These are phyloP conservation scores for Ornithoptera alexandrae DNA, from an alignment of 2,888 invertebrate species.

Conservation along the genomic window DNA sequence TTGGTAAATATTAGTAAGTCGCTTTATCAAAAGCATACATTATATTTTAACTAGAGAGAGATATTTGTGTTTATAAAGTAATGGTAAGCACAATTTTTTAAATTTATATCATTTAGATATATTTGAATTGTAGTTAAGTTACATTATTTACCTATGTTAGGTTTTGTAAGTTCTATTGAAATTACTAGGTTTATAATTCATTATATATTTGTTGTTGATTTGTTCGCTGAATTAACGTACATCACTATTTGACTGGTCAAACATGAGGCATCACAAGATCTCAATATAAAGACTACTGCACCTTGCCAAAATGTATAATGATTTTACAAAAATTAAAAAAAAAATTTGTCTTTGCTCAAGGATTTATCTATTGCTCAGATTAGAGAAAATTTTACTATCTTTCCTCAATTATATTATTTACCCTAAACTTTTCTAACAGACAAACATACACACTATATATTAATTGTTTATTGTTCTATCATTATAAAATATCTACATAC, in stretches of 20 bases:
- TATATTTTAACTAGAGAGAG: conserved; percentile 3
- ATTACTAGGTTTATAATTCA: conserved; percentile 37
- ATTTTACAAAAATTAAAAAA: conserved; percentile 25
- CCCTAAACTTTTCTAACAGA: not conserved
- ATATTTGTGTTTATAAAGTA: conserved; percentile 19
- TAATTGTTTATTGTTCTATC: not conserved
- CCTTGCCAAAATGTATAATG: conserved; percentile 67
- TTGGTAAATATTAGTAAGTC: not conserved
- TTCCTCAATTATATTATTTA: conserved; percentile 7
- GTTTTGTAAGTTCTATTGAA: conserved; percentile 31
- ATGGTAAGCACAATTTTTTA: conserved; percentile 19
- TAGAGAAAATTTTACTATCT: conserved; percentile 29
- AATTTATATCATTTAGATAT: conserved; percentile 21
- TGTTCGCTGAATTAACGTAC: conserved; percentile 39
- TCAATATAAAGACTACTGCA: conserved; percentile 66
- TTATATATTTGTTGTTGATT: conserved; percentile 44
- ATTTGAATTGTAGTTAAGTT: conserved; percentile 16
- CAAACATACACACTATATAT: not conserved
- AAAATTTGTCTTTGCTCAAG: conserved; percentile 39
- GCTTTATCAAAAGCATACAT: conserved; percentile 9
- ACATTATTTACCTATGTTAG: conserved; percentile 18
- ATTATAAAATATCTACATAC: not conserved
- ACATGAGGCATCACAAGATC: conserved; percentile 67
- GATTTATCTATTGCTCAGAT: conserved; percentile 49
- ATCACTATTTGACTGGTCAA: conserved; percentile 67